Percentiles rank a stretch among this genome's conserved stretches.
Conservation (phyloP, 2,888 invertebrate genomes). For the Erebia epiphron region DNA sequence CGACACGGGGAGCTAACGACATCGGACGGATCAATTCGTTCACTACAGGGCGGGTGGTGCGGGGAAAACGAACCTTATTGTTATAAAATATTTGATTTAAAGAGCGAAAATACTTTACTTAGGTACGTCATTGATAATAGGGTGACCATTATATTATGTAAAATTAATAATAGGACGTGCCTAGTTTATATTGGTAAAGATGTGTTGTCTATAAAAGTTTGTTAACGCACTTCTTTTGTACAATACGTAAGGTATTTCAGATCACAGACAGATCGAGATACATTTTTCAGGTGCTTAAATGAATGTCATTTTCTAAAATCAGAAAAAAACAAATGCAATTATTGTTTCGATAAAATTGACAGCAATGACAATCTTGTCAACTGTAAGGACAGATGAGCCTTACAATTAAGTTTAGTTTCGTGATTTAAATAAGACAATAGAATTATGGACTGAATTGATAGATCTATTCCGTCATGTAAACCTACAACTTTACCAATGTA, state of each 20-base stretch:
- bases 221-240: not conserved
- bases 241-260: not conserved
- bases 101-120: conserved; percentile 3
- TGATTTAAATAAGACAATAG: too few species aligned
- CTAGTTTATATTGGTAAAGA: conserved; percentile 16
- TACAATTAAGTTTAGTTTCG: too few species aligned
- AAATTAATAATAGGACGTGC: conserved; percentile 9
- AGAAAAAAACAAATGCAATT: too few species aligned
- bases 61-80: conserved; percentile 40
- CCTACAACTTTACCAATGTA: conserved; percentile 11
- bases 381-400: too few species aligned
- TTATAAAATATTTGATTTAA: conserved; percentile 6
- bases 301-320: too few species aligned
- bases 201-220: not conserved
- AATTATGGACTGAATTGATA: too few species aligned
- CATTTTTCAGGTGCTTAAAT: not conserved
- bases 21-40: conserved; percentile 79
- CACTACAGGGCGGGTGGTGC: conserved; percentile 48
- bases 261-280: not conserved
- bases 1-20: conserved; percentile 66
- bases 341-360: too few species aligned
- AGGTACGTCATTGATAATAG: conserved; percentile 10
- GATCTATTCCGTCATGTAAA: too few species aligned
- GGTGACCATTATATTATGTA: conserved; percentile 15
- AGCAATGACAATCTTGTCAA: too few species aligned